phyloP scores from a whole-genome alignment of 2,797 vertebrate genomes.

The Sebastes matsubarae region DNA sequence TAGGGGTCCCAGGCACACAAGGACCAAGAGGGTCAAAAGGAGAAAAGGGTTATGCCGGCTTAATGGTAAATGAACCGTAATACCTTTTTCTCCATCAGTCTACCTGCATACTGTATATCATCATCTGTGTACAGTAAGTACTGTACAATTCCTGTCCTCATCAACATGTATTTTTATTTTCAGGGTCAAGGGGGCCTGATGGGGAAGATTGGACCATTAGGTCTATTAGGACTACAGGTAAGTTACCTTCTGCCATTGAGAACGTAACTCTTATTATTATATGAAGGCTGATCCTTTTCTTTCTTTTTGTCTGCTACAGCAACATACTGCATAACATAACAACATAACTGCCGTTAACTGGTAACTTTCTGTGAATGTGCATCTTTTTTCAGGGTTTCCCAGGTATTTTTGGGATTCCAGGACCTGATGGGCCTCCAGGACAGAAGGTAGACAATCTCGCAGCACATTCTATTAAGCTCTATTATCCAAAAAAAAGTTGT shows the following conservation, averaged over 20 bases:
- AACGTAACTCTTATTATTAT: not conserved
- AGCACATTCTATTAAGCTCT: not conserved
- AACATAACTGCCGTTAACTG: not conserved
- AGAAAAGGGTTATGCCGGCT: constrained; percentile 81
- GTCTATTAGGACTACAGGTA: constrained; percentile 72
- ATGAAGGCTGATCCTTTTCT: not conserved
- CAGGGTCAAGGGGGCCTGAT: constrained; percentile 74
- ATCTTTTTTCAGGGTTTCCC: constrained; percentile 60
- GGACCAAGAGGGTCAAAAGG: constrained; percentile 82
- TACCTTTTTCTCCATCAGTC: not conserved
- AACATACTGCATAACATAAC: not conserved
- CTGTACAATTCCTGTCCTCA: not conserved
- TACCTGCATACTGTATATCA: not conserved
- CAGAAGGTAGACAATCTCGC: constrained; percentile 57
- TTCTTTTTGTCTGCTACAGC: not conserved
- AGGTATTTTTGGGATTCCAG: constrained; percentile 56
- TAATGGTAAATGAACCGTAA: constrained; percentile 71
- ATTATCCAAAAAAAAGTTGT: not conserved
- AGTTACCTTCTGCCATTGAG: not conserved
- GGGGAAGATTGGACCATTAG: constrained; percentile 67
- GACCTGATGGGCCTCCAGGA: constrained; percentile 62
- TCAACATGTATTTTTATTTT: not conserved
- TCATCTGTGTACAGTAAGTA: not conserved
- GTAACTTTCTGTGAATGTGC: not conserved
- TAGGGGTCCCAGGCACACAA: constrained; percentile 68